A percentile compares a stretch with the other conserved stretches of the same genome.
Conservation (phyloP, 1,140 invertebrate species). For the Camponotus floridanus region DNA sequence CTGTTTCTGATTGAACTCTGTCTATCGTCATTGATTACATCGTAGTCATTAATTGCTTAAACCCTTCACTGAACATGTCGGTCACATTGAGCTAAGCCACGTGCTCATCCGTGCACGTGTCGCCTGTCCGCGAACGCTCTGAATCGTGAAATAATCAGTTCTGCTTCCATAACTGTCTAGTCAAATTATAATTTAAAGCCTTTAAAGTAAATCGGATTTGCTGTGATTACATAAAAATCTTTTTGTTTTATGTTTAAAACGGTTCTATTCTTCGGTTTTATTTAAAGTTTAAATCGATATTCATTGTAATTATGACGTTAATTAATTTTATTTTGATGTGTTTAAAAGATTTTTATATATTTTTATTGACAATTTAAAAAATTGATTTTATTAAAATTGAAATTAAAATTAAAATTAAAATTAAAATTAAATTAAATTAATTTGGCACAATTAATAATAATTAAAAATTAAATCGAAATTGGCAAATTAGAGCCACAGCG, state of each 20-base stretch:
- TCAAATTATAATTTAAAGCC: slow-evolving; percentile 13
- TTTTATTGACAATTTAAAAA: neutral
- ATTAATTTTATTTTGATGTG: neutral
- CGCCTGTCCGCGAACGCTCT: slow-evolving; percentile 17
- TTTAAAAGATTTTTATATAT: neutral
- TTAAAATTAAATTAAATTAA: too few relatives aligned
- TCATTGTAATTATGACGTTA: neutral
- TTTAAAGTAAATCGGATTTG: slow-evolving; percentile 14
- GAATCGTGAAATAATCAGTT: slow-evolving; percentile 6
- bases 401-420: too few relatives aligned
- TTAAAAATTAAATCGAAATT: too few relatives aligned
- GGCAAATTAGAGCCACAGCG: too few relatives aligned
- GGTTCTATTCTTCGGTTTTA: neutral
- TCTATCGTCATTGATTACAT: slow-evolving; percentile 47
- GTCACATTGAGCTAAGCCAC: slow-evolving; percentile 70
- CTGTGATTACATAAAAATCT: neutral
- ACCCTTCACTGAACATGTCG: slow-evolving; percentile 78
- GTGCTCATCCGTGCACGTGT: slow-evolving; percentile 76
- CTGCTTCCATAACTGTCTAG: slow-evolving; percentile 29
- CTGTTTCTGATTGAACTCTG: slow-evolving; percentile 39
- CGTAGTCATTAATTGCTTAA: slow-evolving; percentile 69
- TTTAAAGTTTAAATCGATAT: neutral
- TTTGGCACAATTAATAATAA: too few relatives aligned
- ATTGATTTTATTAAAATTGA: neutral
- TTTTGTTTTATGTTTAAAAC: neutral